Evolutionary conservation across 2,797 vertebrate species (phyloP), one percentile per base, ranked within the genome.

Genomic region (Tenualosa ilisha): DNA sequence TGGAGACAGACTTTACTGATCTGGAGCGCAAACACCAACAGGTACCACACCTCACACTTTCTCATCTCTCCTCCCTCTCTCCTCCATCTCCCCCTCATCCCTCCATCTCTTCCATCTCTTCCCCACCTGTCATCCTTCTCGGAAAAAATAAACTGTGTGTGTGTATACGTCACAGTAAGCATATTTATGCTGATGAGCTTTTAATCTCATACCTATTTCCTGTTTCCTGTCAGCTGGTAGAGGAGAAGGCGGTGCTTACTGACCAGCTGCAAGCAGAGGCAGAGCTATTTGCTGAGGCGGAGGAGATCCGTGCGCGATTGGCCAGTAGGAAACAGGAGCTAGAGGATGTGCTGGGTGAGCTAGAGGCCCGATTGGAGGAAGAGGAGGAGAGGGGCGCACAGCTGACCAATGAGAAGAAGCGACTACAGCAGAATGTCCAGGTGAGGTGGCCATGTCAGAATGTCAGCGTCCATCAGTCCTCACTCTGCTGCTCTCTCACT

Each of bases 251-350:
- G 0, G 96, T 96, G 82, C 92, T 98, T 88, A 94, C 96, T 0
- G 97, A 98, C 90, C 97, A 97, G 91, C 94, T 98, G 84, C 96
- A 97, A 86, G 96, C 97, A 0, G 97, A 98, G 91, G 96, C 96
- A 0, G 97, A 98, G 90, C 93, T 98, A 87, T 98, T 97, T 65
- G 96, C 97, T 0, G 97, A 98, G 93, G 97, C 97, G 0, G 97
- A 98, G 91, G 97, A 98, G 93, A 96, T 97, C 84, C 93, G 97
- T 59, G 94, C 95, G 0, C 93, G 97, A 82, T 89, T 98, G 91
- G 96, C 96, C 40, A 93, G 86, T 81, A 94, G 97, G 51, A 98
- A 97, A 89, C 97, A 97, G 89, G 97, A 98, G 92, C 94, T 98
- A 88, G 97, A 98, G 92, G 95, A 97, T 51, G 96, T 97, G 84